Conservation (phyloP, 1,140 invertebrate species). For the Arion vulgaris region DNA sequence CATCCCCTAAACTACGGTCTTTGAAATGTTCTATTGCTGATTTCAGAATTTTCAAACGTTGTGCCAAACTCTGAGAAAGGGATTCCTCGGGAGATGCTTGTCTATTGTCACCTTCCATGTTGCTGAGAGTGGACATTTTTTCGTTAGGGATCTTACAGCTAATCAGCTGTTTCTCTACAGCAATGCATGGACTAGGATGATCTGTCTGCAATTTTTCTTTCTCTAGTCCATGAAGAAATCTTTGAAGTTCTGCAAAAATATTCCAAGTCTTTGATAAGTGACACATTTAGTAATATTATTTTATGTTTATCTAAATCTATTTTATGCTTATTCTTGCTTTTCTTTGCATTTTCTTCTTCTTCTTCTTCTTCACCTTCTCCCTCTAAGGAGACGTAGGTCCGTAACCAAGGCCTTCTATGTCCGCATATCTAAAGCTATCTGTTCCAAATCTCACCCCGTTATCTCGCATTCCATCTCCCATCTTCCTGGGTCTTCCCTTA, state of each 20-base stretch:
- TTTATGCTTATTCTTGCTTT: too few relatives aligned
- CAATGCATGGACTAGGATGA: not conserved
- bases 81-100: not conserved
- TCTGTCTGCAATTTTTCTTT: not conserved
- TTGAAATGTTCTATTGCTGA: not conserved
- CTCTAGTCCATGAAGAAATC: constrained; percentile 1
- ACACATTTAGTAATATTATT: not conserved
- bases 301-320: too few relatives aligned
- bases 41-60: not conserved
- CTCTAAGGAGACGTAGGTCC: too few relatives aligned
- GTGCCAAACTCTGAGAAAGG: not conserved
- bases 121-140: not conserved
- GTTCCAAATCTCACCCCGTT: too few relatives aligned
- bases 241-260: not conserved
- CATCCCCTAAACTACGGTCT: not conserved
- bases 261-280: not conserved
- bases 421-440: too few relatives aligned
- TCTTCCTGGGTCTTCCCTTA: too few relatives aligned
- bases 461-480: too few relatives aligned
- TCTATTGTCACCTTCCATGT: not conserved
- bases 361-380: too few relatives aligned
- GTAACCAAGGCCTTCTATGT: too few relatives aligned
- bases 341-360: too few relatives aligned
- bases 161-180: not conserved
- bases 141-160: not conserved